Evolutionary conservation across 2,113 vertebrate species (phyloP).

Genomic region (Lasiurus borealis): DNA sequence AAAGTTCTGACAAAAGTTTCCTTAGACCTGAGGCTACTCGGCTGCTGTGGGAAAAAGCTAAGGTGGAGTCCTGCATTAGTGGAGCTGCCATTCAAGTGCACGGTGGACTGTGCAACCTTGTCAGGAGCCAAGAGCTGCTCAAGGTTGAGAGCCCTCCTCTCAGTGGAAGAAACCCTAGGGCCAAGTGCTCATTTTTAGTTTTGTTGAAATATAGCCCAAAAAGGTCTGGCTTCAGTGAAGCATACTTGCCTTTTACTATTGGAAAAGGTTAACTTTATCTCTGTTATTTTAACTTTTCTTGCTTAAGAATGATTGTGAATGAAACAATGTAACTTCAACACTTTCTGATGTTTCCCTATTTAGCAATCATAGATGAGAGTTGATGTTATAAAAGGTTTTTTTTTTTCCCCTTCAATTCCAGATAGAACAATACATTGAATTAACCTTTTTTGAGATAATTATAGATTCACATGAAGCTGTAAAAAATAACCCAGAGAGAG

Average conservation of each 20-base stretch:
- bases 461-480: neutral
- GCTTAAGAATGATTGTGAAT: neutral
- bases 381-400: neutral
- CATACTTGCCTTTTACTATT: neutral
- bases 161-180: neutral
- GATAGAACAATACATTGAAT: neutral
- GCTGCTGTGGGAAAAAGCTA: neutral
- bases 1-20: neutral
- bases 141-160: neutral
- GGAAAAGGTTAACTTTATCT: neutral
- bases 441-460: neutral
- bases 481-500: neutral
- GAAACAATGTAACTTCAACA: neutral
- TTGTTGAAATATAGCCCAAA: neutral
- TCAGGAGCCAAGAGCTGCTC: neutral
- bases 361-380: neutral
- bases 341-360: neutral
- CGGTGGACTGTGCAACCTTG: accelerated
- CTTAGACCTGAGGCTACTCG: neutral
- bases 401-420: neutral
- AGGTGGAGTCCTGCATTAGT: neutral
- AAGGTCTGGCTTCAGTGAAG: neutral
- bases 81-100: neutral
- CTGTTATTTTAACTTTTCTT: neutral
- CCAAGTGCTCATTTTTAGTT: neutral